These are phyloP conservation scores for Plebejus melissa DNA, from an alignment of 2,888 invertebrate species.

Conservation along the genomic window DNA sequence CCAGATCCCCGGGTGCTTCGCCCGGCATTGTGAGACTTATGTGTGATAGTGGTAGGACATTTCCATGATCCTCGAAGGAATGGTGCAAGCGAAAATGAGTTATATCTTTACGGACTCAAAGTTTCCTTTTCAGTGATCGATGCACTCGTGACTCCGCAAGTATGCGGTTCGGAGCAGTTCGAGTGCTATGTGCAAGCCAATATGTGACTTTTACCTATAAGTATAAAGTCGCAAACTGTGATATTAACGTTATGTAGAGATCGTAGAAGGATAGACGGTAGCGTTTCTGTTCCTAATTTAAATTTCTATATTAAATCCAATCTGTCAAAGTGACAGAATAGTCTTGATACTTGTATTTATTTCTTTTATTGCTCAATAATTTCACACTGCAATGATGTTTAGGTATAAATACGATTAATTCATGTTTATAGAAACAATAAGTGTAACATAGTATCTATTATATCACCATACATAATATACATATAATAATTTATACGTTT, in stretches of 20 bases:
- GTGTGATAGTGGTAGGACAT: conserved; percentile 34
- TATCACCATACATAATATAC: neutral
- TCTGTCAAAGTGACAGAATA: conserved; percentile 15
- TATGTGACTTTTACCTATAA: conserved; percentile 34
- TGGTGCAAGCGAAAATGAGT: neutral
- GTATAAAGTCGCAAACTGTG: conserved; percentile 49
- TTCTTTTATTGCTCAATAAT: conserved; percentile 21
- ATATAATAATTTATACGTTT: neutral
- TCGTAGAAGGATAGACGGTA: conserved; percentile 34
- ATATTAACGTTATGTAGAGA: conserved; percentile 46
- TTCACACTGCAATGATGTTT: neutral
- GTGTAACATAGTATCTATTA: neutral
- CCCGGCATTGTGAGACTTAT: conserved; percentile 42
- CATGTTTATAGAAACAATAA: neutral
- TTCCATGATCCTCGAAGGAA: neutral
- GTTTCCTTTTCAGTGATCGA: neutral
- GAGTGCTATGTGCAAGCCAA: conserved; percentile 29
- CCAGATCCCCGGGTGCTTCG: conserved; percentile 41
- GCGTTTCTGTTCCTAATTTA: conserved; percentile 35
- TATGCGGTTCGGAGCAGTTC: neutral
- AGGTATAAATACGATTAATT: neutral
- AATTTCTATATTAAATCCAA: conserved; percentile 20
- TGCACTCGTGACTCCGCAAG: conserved; percentile 9
- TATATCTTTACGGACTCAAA: neutral
- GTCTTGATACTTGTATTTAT: conserved; percentile 17